These are phyloP conservation scores for Thumatha senex DNA, from an alignment of 2,888 invertebrate genomes.

Conservation along the genomic window DNA sequence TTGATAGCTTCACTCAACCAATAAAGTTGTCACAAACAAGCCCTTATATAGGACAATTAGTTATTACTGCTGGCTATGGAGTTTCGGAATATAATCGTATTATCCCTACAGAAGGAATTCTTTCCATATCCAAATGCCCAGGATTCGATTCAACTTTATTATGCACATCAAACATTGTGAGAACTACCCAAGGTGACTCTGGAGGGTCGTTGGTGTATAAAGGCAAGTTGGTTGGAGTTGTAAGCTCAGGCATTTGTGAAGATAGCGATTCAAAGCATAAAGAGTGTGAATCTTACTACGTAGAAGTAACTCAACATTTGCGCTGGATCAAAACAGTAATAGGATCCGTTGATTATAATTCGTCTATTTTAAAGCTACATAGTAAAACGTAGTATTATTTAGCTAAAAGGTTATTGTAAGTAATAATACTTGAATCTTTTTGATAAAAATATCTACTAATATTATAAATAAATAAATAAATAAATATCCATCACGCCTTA, in stretches of 20 bases:
- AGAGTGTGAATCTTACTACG: constrained; percentile 29
- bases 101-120: constrained; percentile 34
- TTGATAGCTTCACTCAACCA: constrained; percentile 21
- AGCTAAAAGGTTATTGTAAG: too few species aligned
- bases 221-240: constrained; percentile 35
- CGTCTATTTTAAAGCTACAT: too few species aligned
- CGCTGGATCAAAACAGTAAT: constrained; percentile 35
- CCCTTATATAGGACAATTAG: constrained; percentile 11
- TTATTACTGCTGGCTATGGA: constrained; percentile 38
- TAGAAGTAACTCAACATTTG: constrained; percentile 28
- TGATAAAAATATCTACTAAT: too few species aligned
- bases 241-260: constrained; percentile 21
- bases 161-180: constrained; percentile 28
- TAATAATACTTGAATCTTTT: too few species aligned
- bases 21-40: constrained; percentile 15
- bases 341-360: not conserved
- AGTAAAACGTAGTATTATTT: too few species aligned
- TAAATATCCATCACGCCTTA: too few species aligned
- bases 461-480: too few species aligned
- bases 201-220: constrained; percentile 38
- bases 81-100: constrained; percentile 7
- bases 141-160: constrained; percentile 12
- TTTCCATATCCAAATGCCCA: constrained; percentile 22
- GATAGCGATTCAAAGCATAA: constrained; percentile 10
- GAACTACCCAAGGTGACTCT: constrained; percentile 38